Base-by-base conservation (phyloP, 2,888 invertebrate genomes). In the Helleia helle region DNA sequence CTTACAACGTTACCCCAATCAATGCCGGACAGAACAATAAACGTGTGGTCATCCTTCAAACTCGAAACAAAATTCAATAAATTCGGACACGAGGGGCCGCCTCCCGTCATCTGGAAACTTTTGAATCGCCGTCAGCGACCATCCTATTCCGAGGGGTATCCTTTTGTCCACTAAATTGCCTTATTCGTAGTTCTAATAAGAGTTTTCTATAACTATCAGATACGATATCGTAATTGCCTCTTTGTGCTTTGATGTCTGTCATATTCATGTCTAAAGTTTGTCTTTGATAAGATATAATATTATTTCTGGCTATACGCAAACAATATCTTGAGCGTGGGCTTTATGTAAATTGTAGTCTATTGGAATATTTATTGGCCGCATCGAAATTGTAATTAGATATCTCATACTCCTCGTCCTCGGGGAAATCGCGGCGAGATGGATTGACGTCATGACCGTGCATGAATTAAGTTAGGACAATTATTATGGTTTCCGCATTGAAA, bases 91-190 rank as follows among this genome's bases (percentile, higher is more conserved):
- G 45, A 55, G 58, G 70, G 72, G 65, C 61, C 62, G 61, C 56
- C 54, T 55, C 59, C 62, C 62, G 62, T 71, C 76, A 65, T 60
- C 65, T 70, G 70, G 72, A 75, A 83, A 83, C 72, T 81, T 80
- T 76, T 65, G 65, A 76, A 76, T 71, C 62, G 74, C 71, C 75
- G 64, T 66, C 74, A 72, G 70, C 67, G 58, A 48, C 62, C 56
- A 52, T 52, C 55, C 45, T 48, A 44, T 54, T 41, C 57, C 59
- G 55, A 58, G 59, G 69, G 68, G 77, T 65, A 60, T 63, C 68
- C 77, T 75, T 77, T 83, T 84, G 80, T 83, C 76, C 74, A 56
- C 67, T 49, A 79, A 83, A 84, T 84, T 77, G 76, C 77, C 74
- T 77, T 70, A 76, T 79, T 74, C 66, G 67, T 69, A 70, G 61